Conservation (phyloP, 2,797 vertebrate species). For the Loris lydekkerianus region DNA sequence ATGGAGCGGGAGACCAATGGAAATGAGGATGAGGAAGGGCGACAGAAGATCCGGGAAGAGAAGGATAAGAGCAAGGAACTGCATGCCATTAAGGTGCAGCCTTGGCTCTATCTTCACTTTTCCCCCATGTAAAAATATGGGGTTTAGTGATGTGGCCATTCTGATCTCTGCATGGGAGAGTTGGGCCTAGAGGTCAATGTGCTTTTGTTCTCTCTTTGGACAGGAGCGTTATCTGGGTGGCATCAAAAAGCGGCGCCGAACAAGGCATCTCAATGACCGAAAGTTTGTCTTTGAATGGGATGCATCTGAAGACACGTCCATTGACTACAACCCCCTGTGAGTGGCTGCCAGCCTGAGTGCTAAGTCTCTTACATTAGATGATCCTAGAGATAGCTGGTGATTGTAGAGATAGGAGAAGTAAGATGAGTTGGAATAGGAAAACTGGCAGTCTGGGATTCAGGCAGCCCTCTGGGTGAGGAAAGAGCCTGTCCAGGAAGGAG, state of each 20-base stretch:
- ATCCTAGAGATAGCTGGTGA: not conserved
- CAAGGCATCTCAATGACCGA: slow-evolving; percentile 97
- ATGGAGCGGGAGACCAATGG: slow-evolving; percentile 98
- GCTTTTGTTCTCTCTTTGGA: not conserved
- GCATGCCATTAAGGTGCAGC: slow-evolving; percentile 95
- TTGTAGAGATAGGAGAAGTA: not conserved
- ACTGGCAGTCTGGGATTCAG: not conserved
- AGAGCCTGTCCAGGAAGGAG: not conserved
- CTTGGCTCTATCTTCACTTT: not conserved
- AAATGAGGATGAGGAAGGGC: slow-evolving; percentile 96
- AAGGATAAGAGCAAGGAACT: slow-evolving; percentile 99
- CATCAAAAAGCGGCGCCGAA: slow-evolving; percentile 96
- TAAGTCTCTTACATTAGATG: not conserved
- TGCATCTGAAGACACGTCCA: slow-evolving; percentile 97
- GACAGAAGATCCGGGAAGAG: slow-evolving; percentile 97
- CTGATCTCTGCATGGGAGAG: not conserved
- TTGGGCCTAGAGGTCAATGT: not conserved
- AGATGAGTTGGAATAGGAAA: not conserved
- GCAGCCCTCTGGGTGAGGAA: not conserved
- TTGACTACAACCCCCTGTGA: slow-evolving; percentile 98
- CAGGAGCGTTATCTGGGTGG: slow-evolving; percentile 98
- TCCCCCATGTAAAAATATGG: not conserved
- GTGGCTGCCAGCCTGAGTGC: slow-evolving; percentile 73
- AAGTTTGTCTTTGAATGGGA: slow-evolving; percentile 99
- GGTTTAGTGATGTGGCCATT: not conserved